phyloP scores from a whole-genome alignment of 2,113 vertebrate species.

The Bos taurus region DNA sequence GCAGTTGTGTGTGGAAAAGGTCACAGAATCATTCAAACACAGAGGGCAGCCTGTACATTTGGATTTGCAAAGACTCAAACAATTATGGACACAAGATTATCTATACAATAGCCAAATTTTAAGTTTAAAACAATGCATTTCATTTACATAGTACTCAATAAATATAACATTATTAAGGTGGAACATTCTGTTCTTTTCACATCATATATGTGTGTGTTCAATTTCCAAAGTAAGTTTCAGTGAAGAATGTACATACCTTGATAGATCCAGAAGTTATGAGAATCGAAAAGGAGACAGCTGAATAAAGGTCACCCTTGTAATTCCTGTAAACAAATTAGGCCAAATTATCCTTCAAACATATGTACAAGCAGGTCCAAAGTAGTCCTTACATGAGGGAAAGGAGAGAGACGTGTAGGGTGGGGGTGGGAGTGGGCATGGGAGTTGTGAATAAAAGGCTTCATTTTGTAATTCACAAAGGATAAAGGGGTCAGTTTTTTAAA shows the following conservation, averaged over 20 bases:
- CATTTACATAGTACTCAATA: neutral
- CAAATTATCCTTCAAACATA: slow-evolving; percentile 65
- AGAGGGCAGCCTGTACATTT: neutral
- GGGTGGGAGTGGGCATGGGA: neutral
- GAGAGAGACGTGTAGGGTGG: neutral
- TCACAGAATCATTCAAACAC: neutral
- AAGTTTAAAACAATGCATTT: slow-evolving; percentile 34
- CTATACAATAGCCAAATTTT: neutral
- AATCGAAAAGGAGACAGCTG: slow-evolving; percentile 52
- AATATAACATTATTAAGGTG: neutral
- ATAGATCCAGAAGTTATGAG: slow-evolving; percentile 48
- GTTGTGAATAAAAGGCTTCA: neutral
- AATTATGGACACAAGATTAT: neutral
- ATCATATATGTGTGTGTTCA: neutral
- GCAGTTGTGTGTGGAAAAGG: slow-evolving; percentile 6
- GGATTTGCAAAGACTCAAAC: neutral
- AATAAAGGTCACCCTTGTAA: slow-evolving; percentile 55
- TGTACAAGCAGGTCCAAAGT: slow-evolving; percentile 4
- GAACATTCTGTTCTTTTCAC: neutral
- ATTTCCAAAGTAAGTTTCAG: slow-evolving; percentile 37
- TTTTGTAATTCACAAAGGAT: slow-evolving; percentile 16
- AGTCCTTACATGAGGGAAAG: neutral
- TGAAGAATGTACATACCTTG: slow-evolving; percentile 62
- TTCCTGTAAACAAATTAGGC: slow-evolving; percentile 68
- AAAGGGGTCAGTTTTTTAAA: neutral